Evolutionary conservation across 2,113 vertebrate genomes (phyloP).

Genomic region (Seriola aureovittata): DNA sequence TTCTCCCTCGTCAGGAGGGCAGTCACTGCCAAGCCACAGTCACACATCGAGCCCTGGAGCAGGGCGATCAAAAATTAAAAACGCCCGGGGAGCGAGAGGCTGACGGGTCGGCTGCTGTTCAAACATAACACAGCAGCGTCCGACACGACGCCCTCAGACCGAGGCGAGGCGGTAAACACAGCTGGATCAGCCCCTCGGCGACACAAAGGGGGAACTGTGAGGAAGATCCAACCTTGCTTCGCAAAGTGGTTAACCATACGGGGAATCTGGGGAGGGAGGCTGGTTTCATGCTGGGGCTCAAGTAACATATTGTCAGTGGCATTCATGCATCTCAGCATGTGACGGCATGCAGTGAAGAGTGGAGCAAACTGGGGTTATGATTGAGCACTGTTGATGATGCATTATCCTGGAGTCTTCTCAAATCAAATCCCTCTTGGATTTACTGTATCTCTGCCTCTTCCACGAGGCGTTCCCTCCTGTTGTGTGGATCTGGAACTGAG

Average conservation of each 20-base stretch:
- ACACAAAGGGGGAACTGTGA: neutral
- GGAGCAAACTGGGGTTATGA: constrained; percentile 46
- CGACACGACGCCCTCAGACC: constrained; percentile 20
- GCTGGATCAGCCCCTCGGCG: neutral
- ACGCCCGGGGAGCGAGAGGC: constrained; percentile 16
- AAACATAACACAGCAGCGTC: constrained; percentile 43
- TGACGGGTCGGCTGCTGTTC: constrained; percentile 40
- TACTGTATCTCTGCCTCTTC: neutral
- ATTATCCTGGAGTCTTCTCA: constrained; percentile 66
- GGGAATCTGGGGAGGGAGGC: constrained; percentile 22
- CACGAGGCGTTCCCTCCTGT: neutral
- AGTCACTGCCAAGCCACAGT: constrained; percentile 9
- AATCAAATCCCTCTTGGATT: constrained; percentile 16
- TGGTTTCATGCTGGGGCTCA: constrained; percentile 64
- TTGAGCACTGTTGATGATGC: constrained; percentile 75
- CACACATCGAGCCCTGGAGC: constrained; percentile 46
- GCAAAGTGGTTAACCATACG: constrained; percentile 29
- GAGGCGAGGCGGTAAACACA: neutral
- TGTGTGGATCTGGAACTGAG: neutral
- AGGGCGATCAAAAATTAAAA: constrained; percentile 66
- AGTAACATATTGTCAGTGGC: constrained; percentile 45
- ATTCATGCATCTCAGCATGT: constrained; percentile 69
- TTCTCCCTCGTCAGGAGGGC: constrained; percentile 16
- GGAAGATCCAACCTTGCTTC: constrained; percentile 8
- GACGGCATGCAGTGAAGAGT: constrained; percentile 71